phyloP scores from a whole-genome alignment of 2,888 invertebrate genomes.

The Acrobasis consociella region DNA sequence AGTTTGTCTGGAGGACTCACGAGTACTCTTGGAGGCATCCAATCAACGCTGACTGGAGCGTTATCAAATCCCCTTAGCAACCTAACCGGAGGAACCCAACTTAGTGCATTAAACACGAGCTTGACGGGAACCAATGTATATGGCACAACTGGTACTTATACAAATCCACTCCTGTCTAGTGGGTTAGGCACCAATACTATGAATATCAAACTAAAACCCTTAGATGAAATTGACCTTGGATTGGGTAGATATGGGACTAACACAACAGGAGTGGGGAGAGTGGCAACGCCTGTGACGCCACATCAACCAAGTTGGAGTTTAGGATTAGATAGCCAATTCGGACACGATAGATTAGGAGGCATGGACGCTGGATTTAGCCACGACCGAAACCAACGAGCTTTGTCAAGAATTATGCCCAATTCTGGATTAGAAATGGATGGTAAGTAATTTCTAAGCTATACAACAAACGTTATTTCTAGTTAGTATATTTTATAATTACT shows the following conservation, averaged over 20 bases:
- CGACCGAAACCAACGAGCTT: constrained; percentile 81
- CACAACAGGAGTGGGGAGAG: constrained; percentile 73
- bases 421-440: constrained; percentile 76
- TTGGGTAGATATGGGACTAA: constrained; percentile 80
- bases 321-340: constrained; percentile 84
- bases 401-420: constrained; percentile 79
- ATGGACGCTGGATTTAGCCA: constrained; percentile 83
- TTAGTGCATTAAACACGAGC: constrained; percentile 70
- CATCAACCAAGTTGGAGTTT: constrained; percentile 83
- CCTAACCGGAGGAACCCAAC: constrained; percentile 67
- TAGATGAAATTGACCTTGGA: constrained; percentile 88
- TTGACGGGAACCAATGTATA: constrained; percentile 64
- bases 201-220: constrained; percentile 86
- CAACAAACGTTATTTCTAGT: background rate
- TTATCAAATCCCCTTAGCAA: constrained; percentile 71
- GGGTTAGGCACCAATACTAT: constrained; percentile 82
- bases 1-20: constrained; percentile 71
- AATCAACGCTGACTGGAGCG: constrained; percentile 68
- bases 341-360: constrained; percentile 81
- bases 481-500: background rate
- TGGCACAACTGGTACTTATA: constrained; percentile 81
- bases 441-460: constrained; percentile 46
- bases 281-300: constrained; percentile 85
- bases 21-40: constrained; percentile 69
- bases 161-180: constrained; percentile 84